These are phyloP conservation scores for Centropyge bicolor DNA, from an alignment of 2,797 vertebrate species.

Conservation along the genomic window DNA sequence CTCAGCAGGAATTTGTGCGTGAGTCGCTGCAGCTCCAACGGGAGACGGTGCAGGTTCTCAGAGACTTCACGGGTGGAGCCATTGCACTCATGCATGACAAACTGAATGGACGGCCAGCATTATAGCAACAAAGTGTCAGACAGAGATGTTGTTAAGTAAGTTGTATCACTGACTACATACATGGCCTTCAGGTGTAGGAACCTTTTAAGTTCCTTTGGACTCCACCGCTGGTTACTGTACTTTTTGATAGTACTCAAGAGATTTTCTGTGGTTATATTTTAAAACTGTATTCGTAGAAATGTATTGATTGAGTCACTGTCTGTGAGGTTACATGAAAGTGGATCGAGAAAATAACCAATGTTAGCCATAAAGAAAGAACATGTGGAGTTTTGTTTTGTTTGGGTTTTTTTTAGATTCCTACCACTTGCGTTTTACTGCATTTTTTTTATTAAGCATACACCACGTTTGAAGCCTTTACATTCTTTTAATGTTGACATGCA, in stretches of 20 bases:
- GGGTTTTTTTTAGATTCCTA: constrained; percentile 45
- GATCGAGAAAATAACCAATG: constrained; percentile 24
- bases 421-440: constrained; percentile 32
- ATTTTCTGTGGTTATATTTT: constrained; percentile 63
- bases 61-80: constrained; percentile 86
- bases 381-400: constrained; percentile 2
- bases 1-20: constrained; percentile 87
- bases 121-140: constrained; percentile 60
- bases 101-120: constrained; percentile 85
- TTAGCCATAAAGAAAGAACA: constrained; percentile 34
- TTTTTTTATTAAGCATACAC: constrained; percentile 29
- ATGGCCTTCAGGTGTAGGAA: constrained; percentile 61
- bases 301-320: constrained; percentile 44
- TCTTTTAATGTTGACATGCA: constrained; percentile 38
- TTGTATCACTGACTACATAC: constrained; percentile 53
- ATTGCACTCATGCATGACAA: constrained; percentile 87
- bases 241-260: constrained; percentile 60
- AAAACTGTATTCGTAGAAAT: constrained; percentile 56
- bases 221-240: constrained; percentile 61
- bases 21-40: constrained; percentile 87
- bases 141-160: constrained; percentile 30
- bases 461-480: constrained; percentile 48
- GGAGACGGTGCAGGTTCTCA: constrained; percentile 86
- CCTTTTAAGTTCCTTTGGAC: constrained; percentile 43
- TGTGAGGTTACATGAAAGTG: constrained; percentile 42